Percentiles rank a stretch among this genome's conserved stretches.
phyloP scores from a whole-genome alignment of 1,140 invertebrate genomes.

The Diuraphis noxia region DNA sequence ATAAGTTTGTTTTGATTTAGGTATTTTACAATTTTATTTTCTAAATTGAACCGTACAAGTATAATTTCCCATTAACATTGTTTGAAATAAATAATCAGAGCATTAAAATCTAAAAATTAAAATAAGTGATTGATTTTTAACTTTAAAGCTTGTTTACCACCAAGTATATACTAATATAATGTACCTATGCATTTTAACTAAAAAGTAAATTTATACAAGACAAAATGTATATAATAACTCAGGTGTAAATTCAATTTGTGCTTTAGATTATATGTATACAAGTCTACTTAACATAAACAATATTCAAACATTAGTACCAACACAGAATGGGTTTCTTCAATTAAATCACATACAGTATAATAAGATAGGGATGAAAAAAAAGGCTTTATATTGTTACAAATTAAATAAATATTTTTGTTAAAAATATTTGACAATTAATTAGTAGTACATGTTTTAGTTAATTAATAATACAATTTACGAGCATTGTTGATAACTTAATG shows the following conservation, averaged over 20 bases:
- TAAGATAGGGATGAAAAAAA: background rate
- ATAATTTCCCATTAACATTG: background rate
- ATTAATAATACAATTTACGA: background rate
- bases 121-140: background rate
- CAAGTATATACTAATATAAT: background rate
- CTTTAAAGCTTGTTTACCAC: background rate
- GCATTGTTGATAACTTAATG: background rate
- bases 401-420: background rate
- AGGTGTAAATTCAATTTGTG: background rate
- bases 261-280: background rate
- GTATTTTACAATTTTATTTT: background rate
- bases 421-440: background rate
- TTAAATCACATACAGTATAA: background rate
- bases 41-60: background rate
- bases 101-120: background rate
- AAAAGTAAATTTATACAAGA: background rate
- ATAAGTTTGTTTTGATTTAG: background rate
- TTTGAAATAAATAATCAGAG: background rate
- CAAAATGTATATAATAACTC: background rate
- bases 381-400: background rate
- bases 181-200: background rate
- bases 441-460: too few relatives aligned
- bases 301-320: background rate
- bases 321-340: background rate
- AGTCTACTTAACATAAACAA: background rate